Evolutionary conservation across 2,113 vertebrate genomes (phyloP).

Genomic region (Myotis yumanensis): DNA sequence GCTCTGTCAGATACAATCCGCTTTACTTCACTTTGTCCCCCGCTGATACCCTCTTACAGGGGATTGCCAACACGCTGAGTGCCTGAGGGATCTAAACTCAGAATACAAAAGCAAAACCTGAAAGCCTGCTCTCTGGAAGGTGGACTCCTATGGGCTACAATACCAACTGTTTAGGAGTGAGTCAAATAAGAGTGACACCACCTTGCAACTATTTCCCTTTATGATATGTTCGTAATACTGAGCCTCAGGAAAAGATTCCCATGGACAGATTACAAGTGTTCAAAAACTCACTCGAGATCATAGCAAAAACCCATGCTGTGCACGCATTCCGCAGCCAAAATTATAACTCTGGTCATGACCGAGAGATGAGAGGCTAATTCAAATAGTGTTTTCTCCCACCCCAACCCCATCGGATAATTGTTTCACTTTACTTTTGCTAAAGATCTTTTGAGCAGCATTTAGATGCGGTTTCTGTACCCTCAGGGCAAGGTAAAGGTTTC

Average conservation of each 20-base stretch:
- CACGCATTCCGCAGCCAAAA: slow-evolving; percentile 35
- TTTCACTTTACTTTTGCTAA: slow-evolving; percentile 56
- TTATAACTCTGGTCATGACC: slow-evolving; percentile 45
- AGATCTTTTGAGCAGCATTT: slow-evolving; percentile 25
- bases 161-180: slow-evolving; percentile 33
- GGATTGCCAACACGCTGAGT: slow-evolving; percentile 69
- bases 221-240: slow-evolving; percentile 62
- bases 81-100: slow-evolving; percentile 69
- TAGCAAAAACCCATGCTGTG: slow-evolving; percentile 32
- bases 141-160: slow-evolving; percentile 49
- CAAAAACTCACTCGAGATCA: slow-evolving; percentile 62
- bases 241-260: slow-evolving; percentile 64
- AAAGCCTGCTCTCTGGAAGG: slow-evolving; percentile 30
- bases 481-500: slow-evolving; percentile 44
- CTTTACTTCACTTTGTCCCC: slow-evolving; percentile 66
- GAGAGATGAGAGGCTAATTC: slow-evolving; percentile 41
- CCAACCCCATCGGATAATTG: slow-evolving; percentile 31
- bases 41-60: slow-evolving; percentile 67
- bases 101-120: slow-evolving; percentile 62
- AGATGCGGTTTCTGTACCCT: slow-evolving; percentile 45
- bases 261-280: slow-evolving; percentile 66
- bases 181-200: slow-evolving; percentile 56
- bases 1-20: slow-evolving; percentile 67
- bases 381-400: slow-evolving; percentile 19
- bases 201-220: slow-evolving; percentile 54